Conservation (phyloP, 2,888 invertebrate genomes). For the Hyalella azteca region DNA sequence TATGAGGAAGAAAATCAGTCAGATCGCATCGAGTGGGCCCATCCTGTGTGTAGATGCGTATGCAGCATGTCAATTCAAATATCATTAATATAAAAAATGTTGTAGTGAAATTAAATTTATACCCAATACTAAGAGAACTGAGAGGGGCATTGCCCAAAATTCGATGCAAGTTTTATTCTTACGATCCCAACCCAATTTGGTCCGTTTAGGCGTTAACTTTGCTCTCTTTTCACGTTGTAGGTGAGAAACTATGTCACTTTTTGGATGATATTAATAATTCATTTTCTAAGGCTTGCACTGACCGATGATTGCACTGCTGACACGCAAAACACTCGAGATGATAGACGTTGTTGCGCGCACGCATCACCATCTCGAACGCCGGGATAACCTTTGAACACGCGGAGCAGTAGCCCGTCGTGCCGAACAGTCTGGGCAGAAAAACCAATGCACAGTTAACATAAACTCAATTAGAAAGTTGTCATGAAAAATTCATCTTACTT, state of each 20-base stretch:
- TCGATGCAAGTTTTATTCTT: no score
- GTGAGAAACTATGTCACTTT: no score
- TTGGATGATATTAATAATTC: background rate
- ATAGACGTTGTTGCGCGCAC: constrained; percentile 89
- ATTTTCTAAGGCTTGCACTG: constrained; percentile 59
- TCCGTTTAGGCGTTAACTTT: no score
- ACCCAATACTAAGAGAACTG: background rate
- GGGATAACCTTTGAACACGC: constrained; percentile 92
- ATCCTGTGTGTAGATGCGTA: no score
- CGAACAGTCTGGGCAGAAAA: constrained; percentile 75
- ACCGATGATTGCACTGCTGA: constrained; percentile 94
- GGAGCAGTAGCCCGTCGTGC: constrained; percentile 87
- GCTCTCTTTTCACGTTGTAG: no score
- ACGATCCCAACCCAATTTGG: no score
- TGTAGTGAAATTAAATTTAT: background rate
- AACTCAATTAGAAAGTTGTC: no score
- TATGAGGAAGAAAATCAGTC: no score
- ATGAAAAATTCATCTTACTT: no score
- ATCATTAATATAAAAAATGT: no score
- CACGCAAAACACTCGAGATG: constrained; percentile 94
- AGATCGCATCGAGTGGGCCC: no score
- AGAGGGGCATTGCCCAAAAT: background rate
- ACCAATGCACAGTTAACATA: background rate
- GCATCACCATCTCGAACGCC: constrained; percentile 95
- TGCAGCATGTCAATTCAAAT: no score